These are phyloP conservation scores for Holacanthus passer DNA, from an alignment of 2,113 vertebrate genomes.

Conservation along the genomic window DNA sequence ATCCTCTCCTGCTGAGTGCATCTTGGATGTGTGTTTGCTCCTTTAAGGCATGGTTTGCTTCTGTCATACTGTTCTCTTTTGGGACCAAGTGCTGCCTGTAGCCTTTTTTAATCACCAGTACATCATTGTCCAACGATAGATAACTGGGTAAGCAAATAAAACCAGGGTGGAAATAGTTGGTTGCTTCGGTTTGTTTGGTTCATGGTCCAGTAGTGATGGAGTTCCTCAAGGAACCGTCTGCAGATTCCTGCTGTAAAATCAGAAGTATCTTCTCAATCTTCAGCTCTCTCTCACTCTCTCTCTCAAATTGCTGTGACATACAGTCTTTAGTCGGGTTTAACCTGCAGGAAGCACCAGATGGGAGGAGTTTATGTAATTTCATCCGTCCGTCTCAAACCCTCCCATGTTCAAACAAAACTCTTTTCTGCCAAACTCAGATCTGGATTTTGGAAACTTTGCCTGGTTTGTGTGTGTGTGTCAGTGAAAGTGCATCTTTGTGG, in stretches of 20 bases:
- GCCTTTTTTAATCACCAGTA: neutral
- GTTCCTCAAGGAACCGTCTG: no score
- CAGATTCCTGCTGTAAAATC: no score
- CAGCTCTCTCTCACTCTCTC: neutral
- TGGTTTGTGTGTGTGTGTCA: neutral
- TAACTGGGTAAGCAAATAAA: neutral
- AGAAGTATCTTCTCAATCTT: no score
- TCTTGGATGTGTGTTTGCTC: slow-evolving; percentile 27
- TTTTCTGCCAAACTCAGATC: neutral
- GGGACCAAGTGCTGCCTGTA: neutral
- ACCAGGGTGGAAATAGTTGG: neutral
- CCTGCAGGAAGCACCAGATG: neutral
- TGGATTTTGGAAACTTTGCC: neutral
- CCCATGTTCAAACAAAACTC: no score
- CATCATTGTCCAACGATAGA: slow-evolving; percentile 12
- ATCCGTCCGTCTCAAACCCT: no score
- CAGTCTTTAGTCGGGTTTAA: no score
- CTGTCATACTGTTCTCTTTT: neutral
- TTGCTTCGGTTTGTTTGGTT: neutral
- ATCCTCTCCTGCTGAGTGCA: slow-evolving; percentile 73
- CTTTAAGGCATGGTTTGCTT: slow-evolving; percentile 49
- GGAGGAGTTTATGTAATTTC: neutral
- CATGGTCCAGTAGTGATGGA: no score
- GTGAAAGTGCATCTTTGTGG: neutral
- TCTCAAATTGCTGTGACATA: no score